Evolutionary conservation across 37 sponge, comb jelly and placozoan genomes (phyloP).

Genomic region (Petrosia ficiformis): DNA sequence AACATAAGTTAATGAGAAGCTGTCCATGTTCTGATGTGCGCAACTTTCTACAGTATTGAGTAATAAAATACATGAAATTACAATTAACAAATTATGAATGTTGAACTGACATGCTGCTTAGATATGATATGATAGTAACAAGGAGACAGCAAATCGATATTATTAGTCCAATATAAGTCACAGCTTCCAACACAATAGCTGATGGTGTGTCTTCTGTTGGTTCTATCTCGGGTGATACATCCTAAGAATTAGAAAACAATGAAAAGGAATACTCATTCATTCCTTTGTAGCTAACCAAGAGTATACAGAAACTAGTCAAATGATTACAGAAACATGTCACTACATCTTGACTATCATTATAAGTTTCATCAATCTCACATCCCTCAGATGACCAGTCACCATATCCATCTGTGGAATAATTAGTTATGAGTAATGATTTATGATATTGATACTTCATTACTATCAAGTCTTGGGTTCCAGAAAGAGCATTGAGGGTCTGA

Average conservation of each 20-base stretch:
- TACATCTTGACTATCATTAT: not conserved
- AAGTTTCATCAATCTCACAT: not conserved
- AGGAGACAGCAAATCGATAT: constrained; percentile 38
- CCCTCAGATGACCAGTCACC: constrained; percentile 57
- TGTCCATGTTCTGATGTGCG: constrained; percentile 22
- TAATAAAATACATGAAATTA: constrained; percentile 4
- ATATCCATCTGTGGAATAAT: constrained; percentile 5
- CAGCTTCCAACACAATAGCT: constrained; percentile 9
- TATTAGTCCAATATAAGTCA: constrained; percentile 56
- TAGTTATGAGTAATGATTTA: not conserved
- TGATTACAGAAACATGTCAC: constrained; percentile 5
- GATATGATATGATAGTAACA: constrained; percentile 25
- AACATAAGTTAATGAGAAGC: constrained; percentile 44
- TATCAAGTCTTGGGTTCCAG: constrained; percentile 49
- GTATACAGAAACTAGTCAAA: constrained; percentile 1
- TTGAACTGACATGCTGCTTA: constrained; percentile 57
- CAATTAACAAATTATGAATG: too few relatives aligned
- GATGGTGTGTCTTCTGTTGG: not conserved
- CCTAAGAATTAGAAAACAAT: not conserved
- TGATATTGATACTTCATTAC: not conserved
- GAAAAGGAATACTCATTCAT: not conserved
- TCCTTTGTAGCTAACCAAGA: not conserved
- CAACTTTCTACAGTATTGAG: constrained; percentile 34
- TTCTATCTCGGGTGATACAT: not conserved
- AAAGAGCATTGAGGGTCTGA: constrained; percentile 17